phyloP scores from a whole-genome alignment of 2,797 vertebrate species.

The Odontamblyopus lacepedii region DNA sequence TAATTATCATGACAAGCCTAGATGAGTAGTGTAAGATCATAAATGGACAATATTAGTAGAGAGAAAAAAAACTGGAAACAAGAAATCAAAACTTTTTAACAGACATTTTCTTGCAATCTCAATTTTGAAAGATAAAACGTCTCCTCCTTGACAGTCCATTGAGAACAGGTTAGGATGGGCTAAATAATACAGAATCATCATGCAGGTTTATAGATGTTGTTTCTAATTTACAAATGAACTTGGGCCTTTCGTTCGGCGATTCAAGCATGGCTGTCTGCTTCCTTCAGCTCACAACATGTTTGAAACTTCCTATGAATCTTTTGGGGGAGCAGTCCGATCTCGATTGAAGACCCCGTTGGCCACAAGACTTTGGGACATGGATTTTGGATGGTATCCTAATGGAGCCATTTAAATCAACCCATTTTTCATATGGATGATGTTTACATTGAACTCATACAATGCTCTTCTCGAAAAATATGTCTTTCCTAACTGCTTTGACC shows the following conservation, averaged over 20 bases:
- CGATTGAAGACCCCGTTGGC: constrained; percentile 37
- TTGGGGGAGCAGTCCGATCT: constrained; percentile 43
- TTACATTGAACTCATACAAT: constrained; percentile 4
- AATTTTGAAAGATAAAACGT: constrained; percentile 20
- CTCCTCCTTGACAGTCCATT: constrained; percentile 75
- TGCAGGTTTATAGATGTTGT: constrained; percentile 32
- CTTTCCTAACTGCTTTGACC: constrained; percentile 10
- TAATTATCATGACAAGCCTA: no score
- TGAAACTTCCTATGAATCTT: constrained; percentile 61
- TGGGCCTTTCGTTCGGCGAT: constrained; percentile 50
- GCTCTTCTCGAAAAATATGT: constrained; percentile 3
- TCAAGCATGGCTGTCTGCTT: constrained; percentile 69
- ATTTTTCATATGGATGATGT: constrained; percentile 30
- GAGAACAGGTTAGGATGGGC: constrained; percentile 59
- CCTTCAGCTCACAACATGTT: constrained; percentile 65
- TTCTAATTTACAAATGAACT: constrained; percentile 1
- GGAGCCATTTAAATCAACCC: constrained; percentile 11
- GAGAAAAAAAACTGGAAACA: neutral
- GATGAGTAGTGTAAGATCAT: no score
- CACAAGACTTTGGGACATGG: constrained; percentile 13
- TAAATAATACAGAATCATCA: constrained; percentile 61
- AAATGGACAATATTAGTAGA: neutral
- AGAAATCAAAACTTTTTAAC: neutral
- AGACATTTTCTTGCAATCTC: neutral
- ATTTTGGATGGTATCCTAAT: constrained; percentile 18